phyloP scores from a whole-genome alignment of 2,113 vertebrate genomes.

The Formicarius rufipectus region DNA sequence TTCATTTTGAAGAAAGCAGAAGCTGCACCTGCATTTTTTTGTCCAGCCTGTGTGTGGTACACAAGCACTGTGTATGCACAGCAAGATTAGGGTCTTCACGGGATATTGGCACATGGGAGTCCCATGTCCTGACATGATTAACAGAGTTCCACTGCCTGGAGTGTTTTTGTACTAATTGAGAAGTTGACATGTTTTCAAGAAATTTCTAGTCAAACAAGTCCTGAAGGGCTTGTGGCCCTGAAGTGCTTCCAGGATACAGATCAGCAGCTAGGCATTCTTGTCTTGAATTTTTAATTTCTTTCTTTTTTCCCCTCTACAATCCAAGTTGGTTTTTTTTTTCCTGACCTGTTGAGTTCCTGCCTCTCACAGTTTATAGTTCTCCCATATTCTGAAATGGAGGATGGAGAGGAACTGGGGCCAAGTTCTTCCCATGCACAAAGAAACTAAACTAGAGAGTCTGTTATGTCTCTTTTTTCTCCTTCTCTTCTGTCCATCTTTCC shows the following conservation, averaged over 20 bases:
- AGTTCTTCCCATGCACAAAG: neutral
- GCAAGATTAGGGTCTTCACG: neutral
- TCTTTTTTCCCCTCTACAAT: neutral
- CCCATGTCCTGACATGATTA: neutral
- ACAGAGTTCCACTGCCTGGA: neutral
- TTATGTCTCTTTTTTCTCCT: neutral
- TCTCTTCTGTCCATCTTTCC: neutral
- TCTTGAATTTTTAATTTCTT: neutral
- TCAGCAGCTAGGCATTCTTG: neutral
- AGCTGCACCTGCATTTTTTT: neutral
- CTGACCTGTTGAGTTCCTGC: neutral
- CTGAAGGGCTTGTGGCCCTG: neutral
- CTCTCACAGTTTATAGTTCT: neutral
- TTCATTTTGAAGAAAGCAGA: neutral
- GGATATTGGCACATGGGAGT: neutral
- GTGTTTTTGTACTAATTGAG: neutral
- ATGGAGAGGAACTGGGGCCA: neutral
- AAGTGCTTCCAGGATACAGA: neutral
- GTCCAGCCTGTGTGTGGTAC: neutral
- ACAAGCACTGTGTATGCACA: neutral
- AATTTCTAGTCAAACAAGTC: neutral
- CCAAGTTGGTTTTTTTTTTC: neutral
- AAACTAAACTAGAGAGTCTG: neutral
- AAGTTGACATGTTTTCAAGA: neutral
- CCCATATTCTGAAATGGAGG: neutral